Base-by-base conservation (phyloP, 2,797 vertebrate genomes). In the Thamnophis elegans region DNA sequence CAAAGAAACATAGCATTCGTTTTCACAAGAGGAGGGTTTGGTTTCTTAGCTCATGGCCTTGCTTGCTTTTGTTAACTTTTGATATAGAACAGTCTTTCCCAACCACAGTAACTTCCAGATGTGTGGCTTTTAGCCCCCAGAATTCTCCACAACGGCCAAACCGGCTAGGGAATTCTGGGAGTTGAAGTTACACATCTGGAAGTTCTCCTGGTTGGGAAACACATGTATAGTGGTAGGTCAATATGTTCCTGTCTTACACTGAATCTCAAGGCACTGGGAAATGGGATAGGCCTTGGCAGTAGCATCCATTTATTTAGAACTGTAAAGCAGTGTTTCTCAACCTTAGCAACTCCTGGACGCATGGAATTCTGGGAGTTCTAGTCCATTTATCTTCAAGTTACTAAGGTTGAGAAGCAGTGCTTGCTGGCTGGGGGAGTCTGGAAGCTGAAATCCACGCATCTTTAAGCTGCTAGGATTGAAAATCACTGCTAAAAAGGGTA, bases 61-160 rank as follows among this genome's bases (percentile, higher is more conserved):
- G 87, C 1, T 92, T 93, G 82, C 51, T 94, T 91, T 90, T 92
- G 73, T 82, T 42, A 82, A 82, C 73, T 82, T 82, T 82, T 28
- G 25, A 53, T 86, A 13, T 86, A 55, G 13, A n/a, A 26, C 85
- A 86, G 51, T 54, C 51, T 54, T 86, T 86, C 13, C 8, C 51
- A 54, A 86, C 47, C 14, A n/a, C 25, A 54, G 85, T 26, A 54
- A 54, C 25, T 54, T 54, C 85, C 85, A 86, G 85, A 54, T 82
- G 73, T 82, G 36, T 78, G 73, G 73, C 36, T 47, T 22, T 78
- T 78, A 78, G 36, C 20, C 73, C 73, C 73, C 73, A 78, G 20
- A 78, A 78, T 78, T 78, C 73, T 78, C 36, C 36, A 11, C 73
- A 78, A 42, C 4, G 73, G 9, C 73, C 73, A 42, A 78, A 78